phyloP scores from a whole-genome alignment of 2,797 vertebrate genomes.

The Chaetodon trifasciatus region DNA sequence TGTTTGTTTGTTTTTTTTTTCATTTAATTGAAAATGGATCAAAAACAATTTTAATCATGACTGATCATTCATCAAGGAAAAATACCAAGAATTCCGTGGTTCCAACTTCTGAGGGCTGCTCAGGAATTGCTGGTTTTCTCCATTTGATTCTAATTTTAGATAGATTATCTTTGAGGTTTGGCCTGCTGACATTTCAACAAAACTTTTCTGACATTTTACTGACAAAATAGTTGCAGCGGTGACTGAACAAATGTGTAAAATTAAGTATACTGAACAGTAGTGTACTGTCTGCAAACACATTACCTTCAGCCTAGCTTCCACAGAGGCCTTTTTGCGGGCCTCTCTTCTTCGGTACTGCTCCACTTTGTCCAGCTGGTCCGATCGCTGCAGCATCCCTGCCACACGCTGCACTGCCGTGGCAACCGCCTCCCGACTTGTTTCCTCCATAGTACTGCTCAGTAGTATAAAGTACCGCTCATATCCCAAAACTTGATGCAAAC shows the following conservation, averaged over 20 bases:
- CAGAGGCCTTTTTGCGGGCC: slow-evolving; percentile 97
- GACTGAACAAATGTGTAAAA: neutral
- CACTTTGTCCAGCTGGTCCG: slow-evolving; percentile 98
- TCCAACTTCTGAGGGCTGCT: neutral
- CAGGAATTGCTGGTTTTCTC: neutral
- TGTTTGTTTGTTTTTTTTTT: too few relatives aligned
- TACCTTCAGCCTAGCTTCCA: slow-evolving; percentile 97
- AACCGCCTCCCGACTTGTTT: slow-evolving; percentile 94
- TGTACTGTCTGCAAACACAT: neutral
- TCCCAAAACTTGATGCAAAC: slow-evolving; percentile 8
- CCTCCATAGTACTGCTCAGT: slow-evolving; percentile 89
- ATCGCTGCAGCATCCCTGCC: slow-evolving; percentile 97
- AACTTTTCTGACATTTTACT: neutral
- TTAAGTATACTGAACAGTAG: neutral
- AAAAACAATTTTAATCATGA: neutral
- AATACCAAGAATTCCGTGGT: neutral
- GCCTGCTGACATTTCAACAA: neutral
- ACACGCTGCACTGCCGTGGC: slow-evolving; percentile 97
- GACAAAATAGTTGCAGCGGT: neutral
- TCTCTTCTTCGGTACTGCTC: slow-evolving; percentile 97
- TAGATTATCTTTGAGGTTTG: neutral
- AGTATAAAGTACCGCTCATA: neutral
- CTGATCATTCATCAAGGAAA: neutral
- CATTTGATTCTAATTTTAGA: neutral
- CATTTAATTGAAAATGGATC: neutral